A percentile compares a stretch with the other conserved stretches of the same genome.
Conservation (phyloP, 35 echinoderm and acorn worm species). For the Ophiothrix spiculata region DNA sequence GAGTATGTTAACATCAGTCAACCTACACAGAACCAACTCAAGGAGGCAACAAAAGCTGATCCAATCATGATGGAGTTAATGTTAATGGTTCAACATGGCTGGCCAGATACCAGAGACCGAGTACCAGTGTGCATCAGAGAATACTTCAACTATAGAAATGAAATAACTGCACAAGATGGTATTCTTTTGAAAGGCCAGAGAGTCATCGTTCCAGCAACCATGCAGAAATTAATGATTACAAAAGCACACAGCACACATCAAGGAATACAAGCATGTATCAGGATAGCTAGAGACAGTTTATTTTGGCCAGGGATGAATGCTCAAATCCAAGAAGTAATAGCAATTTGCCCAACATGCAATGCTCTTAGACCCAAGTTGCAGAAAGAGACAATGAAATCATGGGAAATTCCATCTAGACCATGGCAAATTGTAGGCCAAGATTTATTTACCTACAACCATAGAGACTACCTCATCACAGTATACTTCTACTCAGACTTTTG, state of each 20-base stretch:
- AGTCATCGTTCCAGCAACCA: slow-evolving; percentile 27
- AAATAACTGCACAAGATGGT: slow-evolving; percentile 58
- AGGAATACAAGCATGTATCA: slow-evolving; percentile 47
- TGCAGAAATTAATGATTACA: slow-evolving; percentile 38
- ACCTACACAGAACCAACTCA: slow-evolving; percentile 12
- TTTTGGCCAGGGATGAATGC: slow-evolving; percentile 69
- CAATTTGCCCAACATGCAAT: slow-evolving; percentile 51
- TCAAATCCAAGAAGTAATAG: slow-evolving; percentile 45
- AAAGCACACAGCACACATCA: slow-evolving; percentile 47
- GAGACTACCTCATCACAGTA: slow-evolving; percentile 62
- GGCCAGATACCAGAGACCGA: slow-evolving; percentile 41
- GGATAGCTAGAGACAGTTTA: slow-evolving; percentile 49
- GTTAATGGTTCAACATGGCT: slow-evolving; percentile 38
- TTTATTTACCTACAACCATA: slow-evolving; percentile 26
- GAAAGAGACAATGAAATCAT: slow-evolving; percentile 44
- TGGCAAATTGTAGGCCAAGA: slow-evolving; percentile 65
- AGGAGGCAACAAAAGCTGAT: slow-evolving; percentile 33
- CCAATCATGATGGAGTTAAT: slow-evolving; percentile 26
- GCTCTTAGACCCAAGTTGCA: background rate
- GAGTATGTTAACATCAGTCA: slow-evolving; percentile 34
- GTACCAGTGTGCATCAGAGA: background rate
- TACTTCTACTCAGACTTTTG: slow-evolving; percentile 53
- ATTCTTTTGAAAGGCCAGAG: slow-evolving; percentile 63
- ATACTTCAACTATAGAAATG: slow-evolving; percentile 61
- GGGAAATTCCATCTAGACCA: slow-evolving; percentile 48